Base-by-base conservation (phyloP, 2,888 invertebrate genomes). In the Chalcosyrphus nemorum region DNA sequence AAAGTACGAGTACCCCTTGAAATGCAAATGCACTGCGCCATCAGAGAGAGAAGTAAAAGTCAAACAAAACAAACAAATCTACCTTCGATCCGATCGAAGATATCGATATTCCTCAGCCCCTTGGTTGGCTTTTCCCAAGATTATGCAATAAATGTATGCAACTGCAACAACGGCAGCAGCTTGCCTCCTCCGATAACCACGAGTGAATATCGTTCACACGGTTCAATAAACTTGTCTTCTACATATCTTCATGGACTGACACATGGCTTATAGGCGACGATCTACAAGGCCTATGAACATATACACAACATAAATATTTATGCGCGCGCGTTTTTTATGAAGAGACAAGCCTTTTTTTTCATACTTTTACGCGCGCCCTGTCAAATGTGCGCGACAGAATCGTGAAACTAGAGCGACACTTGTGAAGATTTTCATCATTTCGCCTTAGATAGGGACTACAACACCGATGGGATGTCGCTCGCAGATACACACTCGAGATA, bases 211-310 rank as follows among this genome's bases (percentile, higher is more conserved):
- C 74, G 78, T 75, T 80, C 80, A 75, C 68, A 70, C 65, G 80
- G 84, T 84, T 84, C 84, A 84, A 84, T 80, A 84, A 84, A 84
- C 84, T 84, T 80, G 74, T 80, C 82, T 38, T 82, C 78, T 61
- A n/a, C n/a, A n/a, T n/a, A 68, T 63, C 80, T 74, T 65, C 84
- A 70, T 45, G 38, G 80, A 27, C 70, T 80, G 84, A 84, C 80
- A 84, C 68, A 78, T 68, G 56, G 78, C 61, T 66, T 29, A 65
- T 38, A 72, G 56, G 32, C 29, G 77, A 5, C 29, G 41, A 27
- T 47, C 19, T 17, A 13, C 38, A 13, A 38, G 3, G n/a, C 56
- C 63, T 52, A 45, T 61, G 50, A 11, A 45, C 19, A 61, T 52
- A 45, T 61, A 57, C 15, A 45, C 19, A 61, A 41, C 78, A 84